phyloP scores from a whole-genome alignment of 2,113 vertebrate species.

The Triplophysa siluroides region DNA sequence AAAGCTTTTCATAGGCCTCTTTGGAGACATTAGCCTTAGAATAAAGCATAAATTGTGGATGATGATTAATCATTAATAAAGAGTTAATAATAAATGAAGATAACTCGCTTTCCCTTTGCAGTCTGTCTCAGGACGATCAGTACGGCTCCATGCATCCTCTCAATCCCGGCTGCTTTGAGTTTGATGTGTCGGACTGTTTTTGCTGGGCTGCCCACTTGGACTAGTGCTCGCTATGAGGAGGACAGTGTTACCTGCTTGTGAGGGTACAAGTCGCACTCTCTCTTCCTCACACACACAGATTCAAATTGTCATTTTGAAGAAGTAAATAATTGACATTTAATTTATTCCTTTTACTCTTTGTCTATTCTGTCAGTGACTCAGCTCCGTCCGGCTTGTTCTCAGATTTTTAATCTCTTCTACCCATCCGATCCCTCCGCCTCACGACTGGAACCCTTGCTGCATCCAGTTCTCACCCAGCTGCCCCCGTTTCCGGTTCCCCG shows the following conservation, averaged over 20 bases:
- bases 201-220: slow-evolving; percentile 94
- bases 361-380: slow-evolving; percentile 78
- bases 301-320: not conserved
- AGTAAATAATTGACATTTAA: not conserved
- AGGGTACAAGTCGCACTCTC: slow-evolving; percentile 76
- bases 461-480: slow-evolving; percentile 86
- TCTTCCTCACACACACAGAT: not conserved
- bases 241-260: slow-evolving; percentile 90
- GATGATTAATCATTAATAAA: slow-evolving; percentile 23
- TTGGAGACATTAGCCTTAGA: slow-evolving; percentile 20
- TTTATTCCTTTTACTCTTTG: slow-evolving; percentile 17
- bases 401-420: slow-evolving; percentile 95
- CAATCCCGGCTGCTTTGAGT: slow-evolving; percentile 86
- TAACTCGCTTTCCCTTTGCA: slow-evolving; percentile 50
- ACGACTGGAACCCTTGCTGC: slow-evolving; percentile 90
- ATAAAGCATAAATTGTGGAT: slow-evolving; percentile 1
- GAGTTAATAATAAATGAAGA: slow-evolving; percentile 25
- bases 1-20: not conserved
- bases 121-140: slow-evolving; percentile 73
- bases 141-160: slow-evolving; percentile 57
- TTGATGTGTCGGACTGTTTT: slow-evolving; percentile 95
- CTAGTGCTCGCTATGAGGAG: slow-evolving; percentile 93
- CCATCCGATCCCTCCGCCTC: slow-evolving; percentile 91
- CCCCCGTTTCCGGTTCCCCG: slow-evolving; percentile 87
- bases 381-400: slow-evolving; percentile 81